These are phyloP conservation scores for Pyrgilauda ruficollis DNA, from an alignment of 2,113 vertebrate genomes.

Conservation along the genomic window DNA sequence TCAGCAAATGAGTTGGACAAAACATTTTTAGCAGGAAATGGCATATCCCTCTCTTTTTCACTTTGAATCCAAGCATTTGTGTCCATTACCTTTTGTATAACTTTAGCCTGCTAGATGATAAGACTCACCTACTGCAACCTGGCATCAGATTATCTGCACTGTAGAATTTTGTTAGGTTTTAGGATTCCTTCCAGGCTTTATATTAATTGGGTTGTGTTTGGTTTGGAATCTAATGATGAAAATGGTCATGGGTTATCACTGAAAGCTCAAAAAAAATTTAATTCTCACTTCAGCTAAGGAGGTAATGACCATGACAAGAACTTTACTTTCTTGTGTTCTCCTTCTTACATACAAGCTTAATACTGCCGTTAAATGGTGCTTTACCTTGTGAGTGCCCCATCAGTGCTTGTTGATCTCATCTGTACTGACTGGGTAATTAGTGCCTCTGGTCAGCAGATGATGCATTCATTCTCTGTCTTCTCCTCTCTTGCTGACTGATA, in stretches of 20 bases:
- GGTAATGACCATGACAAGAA: neutral
- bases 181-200: neutral
- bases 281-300: neutral
- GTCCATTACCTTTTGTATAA: neutral
- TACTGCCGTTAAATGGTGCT: neutral
- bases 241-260: neutral
- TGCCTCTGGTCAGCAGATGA: neutral
- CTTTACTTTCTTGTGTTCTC: neutral
- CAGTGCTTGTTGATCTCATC: neutral
- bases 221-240: neutral
- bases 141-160: neutral
- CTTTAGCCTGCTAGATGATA: neutral
- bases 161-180: neutral
- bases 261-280: neutral
- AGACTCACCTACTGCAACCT: neutral
- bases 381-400: neutral
- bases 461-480: neutral
- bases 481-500: neutral
- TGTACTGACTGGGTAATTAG: neutral
- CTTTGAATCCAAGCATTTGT: neutral
- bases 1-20: accelerated
- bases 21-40: neutral
- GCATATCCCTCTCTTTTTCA: neutral
- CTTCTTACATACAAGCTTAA: neutral
- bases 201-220: neutral